Evolutionary conservation across 2,797 vertebrate species (phyloP), one percentile per base, ranked within the genome.

Genomic region (Pipistrellus nathusii): DNA sequence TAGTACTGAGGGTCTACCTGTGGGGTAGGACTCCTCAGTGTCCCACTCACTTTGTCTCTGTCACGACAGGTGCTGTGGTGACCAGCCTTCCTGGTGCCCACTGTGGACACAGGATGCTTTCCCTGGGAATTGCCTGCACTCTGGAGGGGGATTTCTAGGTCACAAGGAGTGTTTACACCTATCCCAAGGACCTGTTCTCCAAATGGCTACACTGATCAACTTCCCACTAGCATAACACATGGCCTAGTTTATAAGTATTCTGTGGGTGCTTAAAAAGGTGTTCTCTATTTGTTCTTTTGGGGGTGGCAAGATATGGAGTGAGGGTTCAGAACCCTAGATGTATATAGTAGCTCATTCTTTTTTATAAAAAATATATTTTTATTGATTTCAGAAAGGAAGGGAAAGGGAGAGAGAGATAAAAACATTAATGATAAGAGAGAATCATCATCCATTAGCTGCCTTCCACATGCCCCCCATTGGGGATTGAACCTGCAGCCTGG

Each of bases 1-100:
- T 13, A 13, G 48, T 20, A 41, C 18, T 46, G 35, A 51, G 8
- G 2, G 10, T 53, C 35, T 14, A 3, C 12, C 38, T 38, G 68
- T 12, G n/a, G 3, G 0, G 30, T 12, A 30, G 69, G 69, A 21
- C 30, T 81, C 27, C 10, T 3, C 0, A 0, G 12, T 3, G 9
- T 0, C 21, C 7, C 32, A 1, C 25, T 3, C 64, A 1, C 55
- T 32, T 6, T 8, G 44, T 57, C 35, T 82, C 23, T 32, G 9
- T 14, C 57, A 13, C 5, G 1, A 23, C 14, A 13, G 11, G 3
- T 38, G 27, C 41, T 14, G 1, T 18, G 44, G 21, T 10, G 44
- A 32, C 5, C 7, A 21, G 32, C 44, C 68, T 10, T 41, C 8
- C 35, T 25, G 35, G 59, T 4, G 25, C 13, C 64, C 48, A 32